Conservation (phyloP, 2,797 vertebrate species). For the Miichthys miiuy region DNA sequence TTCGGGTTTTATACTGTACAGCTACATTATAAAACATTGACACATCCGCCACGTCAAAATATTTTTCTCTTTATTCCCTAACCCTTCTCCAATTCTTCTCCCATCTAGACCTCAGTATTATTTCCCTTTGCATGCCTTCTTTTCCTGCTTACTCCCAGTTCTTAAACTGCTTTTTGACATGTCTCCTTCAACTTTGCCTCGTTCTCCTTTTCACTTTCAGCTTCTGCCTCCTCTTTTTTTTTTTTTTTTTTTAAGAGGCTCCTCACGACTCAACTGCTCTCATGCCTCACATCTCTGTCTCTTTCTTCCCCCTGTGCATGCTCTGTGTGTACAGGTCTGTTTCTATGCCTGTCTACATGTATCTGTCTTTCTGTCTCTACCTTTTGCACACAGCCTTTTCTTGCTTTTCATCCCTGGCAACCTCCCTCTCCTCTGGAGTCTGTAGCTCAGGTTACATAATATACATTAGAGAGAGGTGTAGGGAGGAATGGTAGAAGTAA, state of each 20-base stretch:
- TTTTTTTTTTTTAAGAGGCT: constrained; percentile 11
- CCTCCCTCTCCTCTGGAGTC: constrained; percentile 49
- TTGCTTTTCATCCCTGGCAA: constrained; percentile 34
- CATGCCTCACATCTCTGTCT: constrained; percentile 33
- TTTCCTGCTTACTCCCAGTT: neutral
- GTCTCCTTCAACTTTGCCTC: constrained; percentile 1
- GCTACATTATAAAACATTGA: constrained; percentile 36
- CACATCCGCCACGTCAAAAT: neutral
- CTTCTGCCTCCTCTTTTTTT: constrained; percentile 10
- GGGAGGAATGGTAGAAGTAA: constrained; percentile 37
- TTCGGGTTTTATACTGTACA: constrained; percentile 17
- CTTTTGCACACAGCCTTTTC: constrained; percentile 40
- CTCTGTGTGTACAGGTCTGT: constrained; percentile 44
- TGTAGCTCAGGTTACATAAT: constrained; percentile 71
- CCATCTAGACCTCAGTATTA: neutral
- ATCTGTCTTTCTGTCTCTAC: constrained; percentile 44
- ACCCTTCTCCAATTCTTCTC: neutral
- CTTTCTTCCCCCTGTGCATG: constrained; percentile 34
- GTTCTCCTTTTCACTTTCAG: constrained; percentile 18
- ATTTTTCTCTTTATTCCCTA: neutral
- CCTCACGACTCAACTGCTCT: constrained; percentile 37
- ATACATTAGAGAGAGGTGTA: constrained; percentile 58
- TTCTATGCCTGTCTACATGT: constrained; percentile 35
- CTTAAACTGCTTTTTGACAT: constrained; percentile 16
- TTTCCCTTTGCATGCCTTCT: constrained; percentile 5